Evolutionary conservation across 2,888 invertebrate genomes (phyloP).

Genomic region (Phrixothrix hirtus): DNA sequence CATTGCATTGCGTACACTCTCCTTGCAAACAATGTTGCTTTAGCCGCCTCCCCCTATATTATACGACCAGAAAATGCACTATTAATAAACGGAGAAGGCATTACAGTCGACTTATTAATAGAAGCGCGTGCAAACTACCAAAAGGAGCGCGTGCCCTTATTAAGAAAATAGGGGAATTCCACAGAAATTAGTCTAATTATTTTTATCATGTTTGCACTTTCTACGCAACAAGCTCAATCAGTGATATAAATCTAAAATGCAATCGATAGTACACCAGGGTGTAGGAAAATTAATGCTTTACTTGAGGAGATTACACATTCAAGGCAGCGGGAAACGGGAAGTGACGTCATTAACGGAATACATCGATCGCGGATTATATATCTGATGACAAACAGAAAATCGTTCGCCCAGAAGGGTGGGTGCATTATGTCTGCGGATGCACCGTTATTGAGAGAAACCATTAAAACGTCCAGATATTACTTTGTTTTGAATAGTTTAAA

Average conservation of each 20-base stretch:
- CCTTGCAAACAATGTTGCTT: slow-evolving; percentile 25
- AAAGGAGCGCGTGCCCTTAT: too few species aligned
- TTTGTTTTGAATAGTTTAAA: too few species aligned
- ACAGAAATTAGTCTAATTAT: slow-evolving; percentile 9
- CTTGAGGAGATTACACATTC: slow-evolving; percentile 42
- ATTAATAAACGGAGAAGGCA: slow-evolving; percentile 20
- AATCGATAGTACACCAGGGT: slow-evolving; percentile 42
- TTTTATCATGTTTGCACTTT: slow-evolving; percentile 9
- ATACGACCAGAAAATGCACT: slow-evolving; percentile 11
- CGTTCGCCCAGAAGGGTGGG: slow-evolving; percentile 4
- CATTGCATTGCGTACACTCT: slow-evolving; percentile 20
- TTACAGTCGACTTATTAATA: slow-evolving; percentile 13
- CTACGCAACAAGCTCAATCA: slow-evolving; percentile 8
- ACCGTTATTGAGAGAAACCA: too few species aligned
- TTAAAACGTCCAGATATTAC: neutral
- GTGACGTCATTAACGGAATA: slow-evolving; percentile 34
- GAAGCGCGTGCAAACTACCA: slow-evolving; percentile 8
- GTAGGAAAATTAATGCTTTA: slow-evolving; percentile 44
- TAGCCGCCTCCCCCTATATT: slow-evolving; percentile 7
- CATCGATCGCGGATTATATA: slow-evolving; percentile 39
- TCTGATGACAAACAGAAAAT: slow-evolving; percentile 33
- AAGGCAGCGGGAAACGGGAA: slow-evolving; percentile 34
- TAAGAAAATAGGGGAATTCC: slow-evolving; percentile 4
- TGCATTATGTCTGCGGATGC: slow-evolving; percentile 3
- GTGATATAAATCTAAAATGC: slow-evolving; percentile 34